Conservation (phyloP, 2,113 vertebrate genomes). For the Eira barbara region DNA sequence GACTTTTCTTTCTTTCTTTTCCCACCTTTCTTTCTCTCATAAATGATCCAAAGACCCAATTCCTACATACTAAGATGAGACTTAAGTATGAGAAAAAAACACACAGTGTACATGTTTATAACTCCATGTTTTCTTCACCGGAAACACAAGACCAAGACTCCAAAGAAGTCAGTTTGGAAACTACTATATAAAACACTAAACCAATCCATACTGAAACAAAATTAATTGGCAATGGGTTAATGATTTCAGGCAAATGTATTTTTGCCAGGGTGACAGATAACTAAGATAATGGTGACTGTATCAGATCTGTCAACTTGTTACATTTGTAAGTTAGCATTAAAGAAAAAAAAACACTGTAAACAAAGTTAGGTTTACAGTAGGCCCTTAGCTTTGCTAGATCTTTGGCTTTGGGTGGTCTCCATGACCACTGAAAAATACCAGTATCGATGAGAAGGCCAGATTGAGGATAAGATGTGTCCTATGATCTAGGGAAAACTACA, state of each 20-base stretch:
- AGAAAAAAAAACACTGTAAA: background rate
- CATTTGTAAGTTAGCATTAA: background rate
- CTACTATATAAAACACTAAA: background rate
- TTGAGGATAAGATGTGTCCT: background rate
- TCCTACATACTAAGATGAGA: background rate
- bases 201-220: background rate
- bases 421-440: background rate
- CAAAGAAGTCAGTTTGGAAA: background rate
- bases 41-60: background rate
- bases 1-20: background rate
- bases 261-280: background rate
- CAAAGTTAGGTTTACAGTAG: background rate
- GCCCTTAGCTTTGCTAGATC: background rate
- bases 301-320: background rate
- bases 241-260: background rate
- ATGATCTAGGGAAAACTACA: background rate
- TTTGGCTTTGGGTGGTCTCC: background rate
- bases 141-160: background rate
- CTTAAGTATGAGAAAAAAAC: background rate
- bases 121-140: background rate
- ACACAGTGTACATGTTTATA: background rate
- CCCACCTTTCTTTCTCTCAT: background rate
- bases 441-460: background rate
- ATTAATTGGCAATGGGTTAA: background rate
- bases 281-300: background rate